These are phyloP conservation scores for Strongylocentrotus purpuratus DNA, from an alignment of 35 echinoderm and acorn worm genomes.

Conservation along the genomic window DNA sequence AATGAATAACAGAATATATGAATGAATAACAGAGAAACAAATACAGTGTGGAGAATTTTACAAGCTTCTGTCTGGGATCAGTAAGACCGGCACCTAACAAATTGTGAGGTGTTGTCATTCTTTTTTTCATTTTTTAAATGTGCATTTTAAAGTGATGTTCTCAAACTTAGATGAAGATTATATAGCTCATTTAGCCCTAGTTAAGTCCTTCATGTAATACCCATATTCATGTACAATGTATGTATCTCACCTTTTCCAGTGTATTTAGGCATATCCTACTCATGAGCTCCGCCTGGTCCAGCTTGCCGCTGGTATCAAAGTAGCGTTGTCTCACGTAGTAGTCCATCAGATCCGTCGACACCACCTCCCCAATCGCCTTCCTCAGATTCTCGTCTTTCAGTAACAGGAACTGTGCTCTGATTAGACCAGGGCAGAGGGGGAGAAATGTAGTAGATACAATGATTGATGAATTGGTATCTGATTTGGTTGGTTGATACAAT, in stretches of 20 bases:
- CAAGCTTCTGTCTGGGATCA: too few relatives aligned
- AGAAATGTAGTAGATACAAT: background rate
- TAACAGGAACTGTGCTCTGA: slow-evolving; percentile 54
- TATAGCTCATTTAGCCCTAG: too few relatives aligned
- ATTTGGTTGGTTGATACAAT: too few relatives aligned
- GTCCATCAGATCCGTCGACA: slow-evolving; percentile 62
- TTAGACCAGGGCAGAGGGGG: background rate
- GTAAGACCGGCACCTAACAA: too few relatives aligned
- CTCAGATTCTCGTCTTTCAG: slow-evolving; percentile 39
- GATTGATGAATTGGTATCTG: background rate
- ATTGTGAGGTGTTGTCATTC: too few relatives aligned
- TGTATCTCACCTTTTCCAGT: slow-evolving; percentile 47
- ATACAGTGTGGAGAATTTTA: too few relatives aligned
- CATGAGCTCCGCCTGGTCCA: slow-evolving; percentile 55
- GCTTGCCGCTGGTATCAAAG: slow-evolving; percentile 64
- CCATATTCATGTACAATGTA: too few relatives aligned
- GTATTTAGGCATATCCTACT: slow-evolving; percentile 45
- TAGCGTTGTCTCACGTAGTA: slow-evolving; percentile 61
- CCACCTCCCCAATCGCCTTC: slow-evolving; percentile 46
- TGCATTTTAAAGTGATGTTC: too few relatives aligned
- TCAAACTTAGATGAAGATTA: too few relatives aligned
- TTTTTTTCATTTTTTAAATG: too few relatives aligned
- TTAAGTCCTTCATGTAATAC: too few relatives aligned
- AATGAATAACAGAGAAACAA: too few relatives aligned
- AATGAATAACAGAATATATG: background rate